These are phyloP conservation scores for Ormia ochracea DNA, from an alignment of 2,888 invertebrate species.

Conservation along the genomic window DNA sequence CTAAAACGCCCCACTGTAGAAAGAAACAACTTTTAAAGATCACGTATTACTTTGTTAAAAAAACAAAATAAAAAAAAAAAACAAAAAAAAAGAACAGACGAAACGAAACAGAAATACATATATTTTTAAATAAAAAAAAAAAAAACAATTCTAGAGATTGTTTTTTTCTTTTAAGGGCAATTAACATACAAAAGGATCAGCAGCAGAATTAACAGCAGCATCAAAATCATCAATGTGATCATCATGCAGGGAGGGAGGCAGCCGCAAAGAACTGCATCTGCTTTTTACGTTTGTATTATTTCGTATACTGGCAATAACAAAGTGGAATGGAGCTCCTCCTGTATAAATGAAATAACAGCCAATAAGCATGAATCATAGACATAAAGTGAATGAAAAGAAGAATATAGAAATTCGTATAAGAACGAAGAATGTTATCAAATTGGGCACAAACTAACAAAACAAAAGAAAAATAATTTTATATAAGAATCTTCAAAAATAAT, in stretches of 20 bases:
- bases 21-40: neutral
- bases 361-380: constrained; percentile 56
- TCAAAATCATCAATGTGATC: neutral
- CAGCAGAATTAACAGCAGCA: neutral
- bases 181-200: constrained; percentile 74
- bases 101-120: constrained; percentile 54
- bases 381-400: neutral
- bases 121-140: too few relatives aligned
- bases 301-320: neutral
- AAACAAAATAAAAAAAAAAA: neutral
- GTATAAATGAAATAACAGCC: constrained; percentile 53
- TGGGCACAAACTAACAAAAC: neutral
- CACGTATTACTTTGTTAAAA: neutral
- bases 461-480: too few relatives aligned
- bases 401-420: neutral
- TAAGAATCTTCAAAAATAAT: constrained; percentile 34
- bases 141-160: constrained; percentile 12
- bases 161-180: constrained; percentile 63
- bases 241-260: neutral
- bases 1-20: constrained; percentile 45
- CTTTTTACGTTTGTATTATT: neutral
- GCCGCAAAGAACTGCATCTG: neutral
- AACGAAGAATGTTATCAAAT: constrained; percentile 31
- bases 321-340: constrained; percentile 63
- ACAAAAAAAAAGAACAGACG: neutral